These are phyloP conservation scores for Mastomys natalensis DNA, from an alignment of 2,113 vertebrate genomes.

Conservation along the genomic window DNA sequence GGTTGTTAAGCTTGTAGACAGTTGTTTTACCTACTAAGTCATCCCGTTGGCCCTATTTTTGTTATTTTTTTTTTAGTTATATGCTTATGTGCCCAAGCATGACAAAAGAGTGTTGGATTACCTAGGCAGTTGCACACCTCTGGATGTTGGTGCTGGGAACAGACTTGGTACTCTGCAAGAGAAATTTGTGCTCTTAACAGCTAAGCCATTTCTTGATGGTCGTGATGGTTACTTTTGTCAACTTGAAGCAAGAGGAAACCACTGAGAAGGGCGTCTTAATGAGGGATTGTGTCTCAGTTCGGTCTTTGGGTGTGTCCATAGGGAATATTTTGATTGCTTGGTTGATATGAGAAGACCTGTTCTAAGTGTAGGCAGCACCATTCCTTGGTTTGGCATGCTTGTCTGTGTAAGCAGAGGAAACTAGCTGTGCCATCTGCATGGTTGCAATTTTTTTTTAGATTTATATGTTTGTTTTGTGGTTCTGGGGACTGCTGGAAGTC, in stretches of 20 bases:
- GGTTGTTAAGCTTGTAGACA: too few relatives aligned
- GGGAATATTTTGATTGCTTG: too few relatives aligned
- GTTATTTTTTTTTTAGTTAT: not conserved
- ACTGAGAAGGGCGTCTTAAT: not conserved
- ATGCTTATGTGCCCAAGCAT: not conserved
- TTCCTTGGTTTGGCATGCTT: not conserved
- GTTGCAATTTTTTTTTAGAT: not conserved
- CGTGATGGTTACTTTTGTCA: not conserved
- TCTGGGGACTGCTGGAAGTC: not conserved
- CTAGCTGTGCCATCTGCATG: not conserved
- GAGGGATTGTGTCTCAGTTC: not conserved
- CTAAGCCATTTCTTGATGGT: not conserved
- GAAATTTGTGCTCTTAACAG: not conserved
- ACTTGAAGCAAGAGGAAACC: too few relatives aligned
- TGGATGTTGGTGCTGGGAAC: not conserved
- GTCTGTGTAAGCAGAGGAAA: not conserved
- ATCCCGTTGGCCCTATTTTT: not conserved
- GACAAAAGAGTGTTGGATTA: not conserved
- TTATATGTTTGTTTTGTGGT: not conserved
- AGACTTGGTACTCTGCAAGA: not conserved
- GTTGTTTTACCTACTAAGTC: not conserved
- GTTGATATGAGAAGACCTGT: not conserved
- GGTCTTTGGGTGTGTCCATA: not conserved
- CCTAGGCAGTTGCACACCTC: not conserved
- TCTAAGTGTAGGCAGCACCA: too few relatives aligned